A percentile compares a stretch with the other conserved stretches of the same genome.
phyloP scores from a whole-genome alignment of 2,797 vertebrate genomes.

The Meda fulgida region DNA sequence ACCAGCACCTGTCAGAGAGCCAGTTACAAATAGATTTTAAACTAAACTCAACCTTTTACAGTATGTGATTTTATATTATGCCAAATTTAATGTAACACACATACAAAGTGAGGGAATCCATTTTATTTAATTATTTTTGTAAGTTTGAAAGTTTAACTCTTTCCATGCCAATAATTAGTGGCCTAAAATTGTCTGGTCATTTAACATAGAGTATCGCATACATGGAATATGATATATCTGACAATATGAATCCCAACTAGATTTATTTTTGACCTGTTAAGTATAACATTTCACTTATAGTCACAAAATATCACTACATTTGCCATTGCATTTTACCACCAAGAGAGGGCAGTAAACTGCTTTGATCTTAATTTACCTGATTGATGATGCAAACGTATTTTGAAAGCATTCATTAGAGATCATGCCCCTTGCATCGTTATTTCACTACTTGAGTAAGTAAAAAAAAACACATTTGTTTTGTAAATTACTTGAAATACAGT shows the following conservation, averaged over 20 bases:
- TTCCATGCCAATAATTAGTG: too few relatives aligned
- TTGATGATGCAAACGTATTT: background rate
- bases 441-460: background rate
- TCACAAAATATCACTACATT: background rate
- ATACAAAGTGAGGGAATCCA: too few relatives aligned
- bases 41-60: background rate
- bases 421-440: background rate
- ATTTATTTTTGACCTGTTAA: slow-evolving; percentile 6
- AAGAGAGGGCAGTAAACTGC: slow-evolving; percentile 19
- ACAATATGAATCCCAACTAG: background rate
- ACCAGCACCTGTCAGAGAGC: background rate
- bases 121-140: background rate
- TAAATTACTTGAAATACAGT: background rate
- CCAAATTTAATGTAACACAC: background rate
- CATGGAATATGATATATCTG: background rate
- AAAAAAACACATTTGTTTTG: background rate
- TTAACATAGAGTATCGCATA: background rate
- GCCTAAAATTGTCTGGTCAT: background rate
- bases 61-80: background rate
- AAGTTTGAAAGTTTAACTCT: too few relatives aligned
- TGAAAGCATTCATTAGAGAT: background rate
- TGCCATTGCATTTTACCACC: background rate
- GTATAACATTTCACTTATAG: slow-evolving; percentile 15
- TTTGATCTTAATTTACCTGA: background rate
- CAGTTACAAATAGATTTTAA: background rate